A percentile compares a stretch with the other conserved stretches of the same genome.
Evolutionary conservation across 2,888 invertebrate genomes (phyloP).

Genomic region (Drosophila neonasuta): DNA sequence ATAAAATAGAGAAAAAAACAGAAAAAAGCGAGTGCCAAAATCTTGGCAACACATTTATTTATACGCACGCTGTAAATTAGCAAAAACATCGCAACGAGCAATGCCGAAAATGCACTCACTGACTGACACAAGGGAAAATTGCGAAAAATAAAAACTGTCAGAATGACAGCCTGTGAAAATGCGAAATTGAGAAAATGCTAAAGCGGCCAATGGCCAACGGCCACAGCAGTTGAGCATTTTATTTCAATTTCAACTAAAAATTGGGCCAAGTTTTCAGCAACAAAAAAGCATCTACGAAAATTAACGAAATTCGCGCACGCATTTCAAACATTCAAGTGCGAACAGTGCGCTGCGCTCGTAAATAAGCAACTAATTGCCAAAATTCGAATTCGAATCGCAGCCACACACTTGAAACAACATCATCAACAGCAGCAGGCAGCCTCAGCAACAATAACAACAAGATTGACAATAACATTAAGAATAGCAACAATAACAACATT

Average conservation of each 20-base stretch:
- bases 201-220: constrained; percentile 4
- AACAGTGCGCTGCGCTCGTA: constrained; percentile 42
- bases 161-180: constrained; percentile 1
- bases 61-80: constrained; percentile 75
- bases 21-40: constrained; percentile 37
- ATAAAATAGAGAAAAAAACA: neutral
- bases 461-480: neutral
- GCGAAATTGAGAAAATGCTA: constrained; percentile 30
- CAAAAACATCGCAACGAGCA: constrained; percentile 33
- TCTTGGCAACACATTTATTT: constrained; percentile 69
- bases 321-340: constrained; percentile 50
- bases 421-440: neutral
- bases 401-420: neutral
- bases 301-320: constrained; percentile 45
- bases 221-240: constrained; percentile 26
- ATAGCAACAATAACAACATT: constrained; percentile 7
- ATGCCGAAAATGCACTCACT: constrained; percentile 30
- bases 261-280: constrained; percentile 66
- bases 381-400: constrained; percentile 16
- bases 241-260: constrained; percentile 40
- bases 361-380: constrained; percentile 60
- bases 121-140: constrained; percentile 6
- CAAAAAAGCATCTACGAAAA: constrained; percentile 13
- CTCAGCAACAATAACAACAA: constrained; percentile 2
- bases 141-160: constrained; percentile 1